Evolutionary conservation across 2,888 invertebrate species (phyloP).

Genomic region (Lepidochitona cinerea): DNA sequence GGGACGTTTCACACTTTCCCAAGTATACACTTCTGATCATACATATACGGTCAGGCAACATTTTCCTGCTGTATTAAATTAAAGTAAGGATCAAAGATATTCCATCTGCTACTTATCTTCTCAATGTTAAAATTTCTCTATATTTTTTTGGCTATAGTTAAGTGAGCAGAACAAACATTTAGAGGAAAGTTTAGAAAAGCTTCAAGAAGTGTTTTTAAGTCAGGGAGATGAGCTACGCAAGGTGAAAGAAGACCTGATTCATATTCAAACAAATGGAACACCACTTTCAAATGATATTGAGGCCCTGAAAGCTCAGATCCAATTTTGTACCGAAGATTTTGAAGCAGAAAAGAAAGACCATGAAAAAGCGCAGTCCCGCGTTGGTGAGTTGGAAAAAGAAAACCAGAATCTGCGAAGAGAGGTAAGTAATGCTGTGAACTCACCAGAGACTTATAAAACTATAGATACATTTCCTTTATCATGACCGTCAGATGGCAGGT

Average conservation of each 20-base stretch:
- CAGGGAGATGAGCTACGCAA: not conserved
- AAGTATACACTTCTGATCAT: no score
- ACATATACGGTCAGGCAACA: no score
- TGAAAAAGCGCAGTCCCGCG: constrained; percentile 45
- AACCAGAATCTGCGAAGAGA: constrained; percentile 3
- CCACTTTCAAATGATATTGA: not conserved
- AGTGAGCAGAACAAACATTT: not conserved
- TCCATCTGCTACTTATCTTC: no score
- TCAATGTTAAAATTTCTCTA: no score
- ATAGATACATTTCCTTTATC: no score
- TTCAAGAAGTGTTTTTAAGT: not conserved
- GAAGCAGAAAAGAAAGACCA: constrained; percentile 59
- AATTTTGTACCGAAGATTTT: constrained; percentile 63
- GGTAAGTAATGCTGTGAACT: not conserved
- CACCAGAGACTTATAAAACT: no score
- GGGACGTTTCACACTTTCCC: no score
- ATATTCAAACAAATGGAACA: not conserved
- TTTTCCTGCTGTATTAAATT: no score
- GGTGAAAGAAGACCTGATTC: not conserved
- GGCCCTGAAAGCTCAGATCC: constrained; percentile 41
- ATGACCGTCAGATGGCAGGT: no score
- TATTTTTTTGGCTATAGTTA: constrained; percentile 14
- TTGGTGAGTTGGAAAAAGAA: constrained; percentile 3
- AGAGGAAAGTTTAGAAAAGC: not conserved
- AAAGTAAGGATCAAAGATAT: no score